Evolutionary conservation across 2,888 invertebrate genomes (phyloP).

Genomic region (Sicus ferrugineus): DNA sequence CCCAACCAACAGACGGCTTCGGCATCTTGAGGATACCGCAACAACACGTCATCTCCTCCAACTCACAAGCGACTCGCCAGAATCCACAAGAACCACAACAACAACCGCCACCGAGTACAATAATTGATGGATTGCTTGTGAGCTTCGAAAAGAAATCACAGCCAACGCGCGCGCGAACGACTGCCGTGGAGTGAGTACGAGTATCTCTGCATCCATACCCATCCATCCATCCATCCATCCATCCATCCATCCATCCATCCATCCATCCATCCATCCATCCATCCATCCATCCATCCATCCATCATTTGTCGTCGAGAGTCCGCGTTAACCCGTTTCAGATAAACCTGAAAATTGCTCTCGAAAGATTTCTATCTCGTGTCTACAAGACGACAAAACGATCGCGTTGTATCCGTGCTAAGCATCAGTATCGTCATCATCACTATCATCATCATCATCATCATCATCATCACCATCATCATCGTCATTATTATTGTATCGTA

Average conservation of each 20-base stretch:
- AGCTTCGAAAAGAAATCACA: constrained; percentile 32
- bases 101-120: constrained; percentile 8
- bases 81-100: background rate
- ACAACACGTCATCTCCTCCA: background rate
- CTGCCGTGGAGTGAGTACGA: background rate
- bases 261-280: constrained; percentile 17
- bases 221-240: background rate
- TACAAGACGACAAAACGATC: constrained; percentile 33
- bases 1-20: background rate
- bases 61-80: background rate
- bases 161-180: constrained; percentile 1
- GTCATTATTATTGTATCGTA: background rate
- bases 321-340: no score
- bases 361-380: constrained; percentile 33
- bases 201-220: no score
- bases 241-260: background rate
- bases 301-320: background rate
- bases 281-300: background rate
- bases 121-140: constrained; percentile 33
- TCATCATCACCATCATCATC: background rate
- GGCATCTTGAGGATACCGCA: constrained; percentile 17
- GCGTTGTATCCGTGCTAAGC: constrained; percentile 25
- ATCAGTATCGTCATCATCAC: constrained; percentile 17
- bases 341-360: constrained; percentile 29
- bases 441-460: constrained; percentile 17